Evolutionary conservation across 2,888 invertebrate genomes (phyloP), one percentile per base, ranked within the genome.

Genomic region (Cataglyphis rosenhaueri): DNA sequence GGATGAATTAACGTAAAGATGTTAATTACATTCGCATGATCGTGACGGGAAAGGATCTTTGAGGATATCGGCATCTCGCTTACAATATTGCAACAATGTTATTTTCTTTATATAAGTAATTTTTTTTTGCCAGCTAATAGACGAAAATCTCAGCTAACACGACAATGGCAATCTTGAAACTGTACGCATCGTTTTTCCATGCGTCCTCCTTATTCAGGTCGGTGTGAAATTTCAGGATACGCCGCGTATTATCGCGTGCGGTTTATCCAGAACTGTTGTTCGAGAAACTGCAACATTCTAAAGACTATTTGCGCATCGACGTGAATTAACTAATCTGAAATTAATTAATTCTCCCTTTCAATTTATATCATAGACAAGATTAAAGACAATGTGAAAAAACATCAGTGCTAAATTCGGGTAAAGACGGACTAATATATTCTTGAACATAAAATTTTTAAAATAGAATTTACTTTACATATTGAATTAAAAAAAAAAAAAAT

Each of bases 11-110:
- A 70, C 57, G 32, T 68, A n/a, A 32, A 29, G 55, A 52, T 59
- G 59, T 68, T 79, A 79, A 65, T 84, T 84, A 76, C 25, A 18
- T n/a, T 32, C 15, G 35, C 59, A 29, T 32, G 48, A 44, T 68
- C 52, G 35, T n/a, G 35, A 6, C n/a, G 59, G 32, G 29, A 25
- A 44, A 78, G 10, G 12, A 32, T 57, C 38, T 32, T 57, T 57
- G 78, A 57, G 35, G 29, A 9, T 41, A 57, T 71, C 41, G 6
- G 12, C 41, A 57, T 76, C 29, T 38, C 15, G 66, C 25, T 66
- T 9, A 5, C 3, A 52, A 52, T 8, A 5, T 62, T 3, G 29
- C 21, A 29, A 29, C 29, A 29, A 29, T 29, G 70, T 59, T 32
- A 10, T 4, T 29, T 68, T 68, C 41, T 29, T 76, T 78, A 41